Evolutionary conservation across 2,888 invertebrate genomes (phyloP).

Genomic region (Baccha elongata): DNA sequence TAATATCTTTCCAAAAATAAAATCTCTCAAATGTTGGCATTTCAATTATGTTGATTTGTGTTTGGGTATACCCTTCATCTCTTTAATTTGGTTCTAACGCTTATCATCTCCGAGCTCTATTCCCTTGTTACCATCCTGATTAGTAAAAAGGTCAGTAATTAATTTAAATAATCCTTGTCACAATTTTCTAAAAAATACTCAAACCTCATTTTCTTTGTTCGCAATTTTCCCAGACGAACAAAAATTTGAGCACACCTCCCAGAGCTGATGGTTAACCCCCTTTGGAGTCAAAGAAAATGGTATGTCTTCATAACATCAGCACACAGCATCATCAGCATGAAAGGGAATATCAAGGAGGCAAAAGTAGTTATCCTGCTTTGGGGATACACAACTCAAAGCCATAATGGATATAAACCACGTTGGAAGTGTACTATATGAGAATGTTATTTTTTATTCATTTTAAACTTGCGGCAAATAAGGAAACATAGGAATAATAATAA

Average conservation of each 20-base stretch:
- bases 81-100: neutral
- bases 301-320: slow-evolving; percentile 33
- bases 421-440: neutral
- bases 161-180: slow-evolving; percentile 29
- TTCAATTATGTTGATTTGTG: slow-evolving; percentile 2
- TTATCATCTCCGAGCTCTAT: neutral
- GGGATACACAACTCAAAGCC: slow-evolving; percentile 6
- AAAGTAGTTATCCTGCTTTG: slow-evolving; percentile 1
- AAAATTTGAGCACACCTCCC: slow-evolving; percentile 29
- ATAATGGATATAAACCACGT: slow-evolving; percentile 21
- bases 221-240: neutral
- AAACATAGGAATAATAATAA: slow-evolving; percentile 56
- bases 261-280: neutral
- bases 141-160: slow-evolving; percentile 48
- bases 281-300: neutral
- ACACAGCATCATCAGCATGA: slow-evolving; percentile 5
- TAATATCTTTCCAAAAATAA: too few species aligned
- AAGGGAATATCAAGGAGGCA: neutral
- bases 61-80: neutral
- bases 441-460: slow-evolving; percentile 30
- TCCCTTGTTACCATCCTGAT: slow-evolving; percentile 37
- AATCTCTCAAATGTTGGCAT: too few species aligned
- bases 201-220: neutral
- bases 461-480: slow-evolving; percentile 60
- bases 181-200: slow-evolving; percentile 39